Percentiles rank a stretch among this genome's conserved stretches.
phyloP scores from a whole-genome alignment of 2,888 invertebrate species.

The Myopa testacea region DNA sequence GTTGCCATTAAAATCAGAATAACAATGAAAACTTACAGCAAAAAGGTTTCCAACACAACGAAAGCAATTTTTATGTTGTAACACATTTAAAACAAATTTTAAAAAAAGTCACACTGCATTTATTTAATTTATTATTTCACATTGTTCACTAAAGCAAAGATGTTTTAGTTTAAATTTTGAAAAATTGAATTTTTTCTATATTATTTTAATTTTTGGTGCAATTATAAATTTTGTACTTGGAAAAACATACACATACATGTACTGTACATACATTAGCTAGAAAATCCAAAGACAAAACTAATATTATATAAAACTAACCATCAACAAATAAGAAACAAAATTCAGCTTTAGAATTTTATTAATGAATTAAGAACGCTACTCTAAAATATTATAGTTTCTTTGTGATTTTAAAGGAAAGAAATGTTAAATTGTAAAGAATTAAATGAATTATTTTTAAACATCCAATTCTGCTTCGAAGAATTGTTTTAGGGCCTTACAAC shows the following conservation, averaged over 20 bases:
- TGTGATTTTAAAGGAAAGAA: constrained; percentile 24
- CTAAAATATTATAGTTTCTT: constrained; percentile 11
- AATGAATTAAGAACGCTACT: neutral
- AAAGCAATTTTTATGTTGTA: constrained; percentile 39
- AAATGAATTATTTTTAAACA: constrained; percentile 11
- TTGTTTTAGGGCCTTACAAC: constrained; percentile 47
- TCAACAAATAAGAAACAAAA: neutral
- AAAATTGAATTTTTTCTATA: neutral
- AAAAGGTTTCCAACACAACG: constrained; percentile 55
- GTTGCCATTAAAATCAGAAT: constrained; percentile 14
- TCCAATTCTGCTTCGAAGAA: constrained; percentile 13
- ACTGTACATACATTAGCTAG: constrained; percentile 51
- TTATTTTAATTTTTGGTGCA: neutral
- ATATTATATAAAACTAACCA: constrained; percentile 42
- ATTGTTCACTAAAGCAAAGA: neutral
- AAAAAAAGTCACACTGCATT: constrained; percentile 25
- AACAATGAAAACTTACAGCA: constrained; percentile 41
- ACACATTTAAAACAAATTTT: neutral
- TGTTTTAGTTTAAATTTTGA: constrained; percentile 8
- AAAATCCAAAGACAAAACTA: constrained; percentile 54
- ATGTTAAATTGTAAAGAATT: neutral
- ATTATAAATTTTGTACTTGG: neutral
- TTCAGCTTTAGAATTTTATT: neutral
- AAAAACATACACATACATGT: constrained; percentile 23
- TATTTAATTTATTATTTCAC: constrained; percentile 8